A percentile compares a stretch with the other conserved stretches of the same genome.
phyloP scores from a whole-genome alignment of 2,797 vertebrate species.

The Moxostoma hubbsi region DNA sequence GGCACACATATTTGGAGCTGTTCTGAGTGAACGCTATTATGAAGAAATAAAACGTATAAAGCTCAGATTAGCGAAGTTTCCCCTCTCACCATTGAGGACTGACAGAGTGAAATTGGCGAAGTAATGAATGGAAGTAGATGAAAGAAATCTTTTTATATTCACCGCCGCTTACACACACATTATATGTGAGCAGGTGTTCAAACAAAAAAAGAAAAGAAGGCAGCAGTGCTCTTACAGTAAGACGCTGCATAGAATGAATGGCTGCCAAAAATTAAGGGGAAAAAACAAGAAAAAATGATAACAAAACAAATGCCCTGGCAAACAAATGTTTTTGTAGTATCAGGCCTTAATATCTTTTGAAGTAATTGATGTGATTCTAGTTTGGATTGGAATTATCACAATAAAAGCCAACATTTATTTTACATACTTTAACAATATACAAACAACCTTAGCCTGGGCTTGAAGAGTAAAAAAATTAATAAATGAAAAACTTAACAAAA shows the following conservation, averaged over 20 bases:
- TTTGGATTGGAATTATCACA: conserved; percentile 36
- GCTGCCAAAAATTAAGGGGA: conserved; percentile 59
- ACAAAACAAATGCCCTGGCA: conserved; percentile 64
- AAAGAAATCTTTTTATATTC: conserved; percentile 78
- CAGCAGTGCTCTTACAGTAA: conserved; percentile 68
- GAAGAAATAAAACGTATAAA: conserved; percentile 57
- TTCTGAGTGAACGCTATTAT: conserved; percentile 53
- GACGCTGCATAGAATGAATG: conserved; percentile 64
- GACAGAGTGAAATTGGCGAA: conserved; percentile 72
- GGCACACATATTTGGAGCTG: conserved; percentile 50
- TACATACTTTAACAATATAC: conserved; percentile 34
- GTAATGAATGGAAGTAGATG: conserved; percentile 78
- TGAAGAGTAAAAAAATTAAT: conserved; percentile 20
- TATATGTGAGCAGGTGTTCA: conserved; percentile 83
- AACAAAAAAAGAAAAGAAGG: conserved; percentile 71
- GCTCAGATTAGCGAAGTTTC: conserved; percentile 66
- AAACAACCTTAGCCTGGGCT: conserved; percentile 27
- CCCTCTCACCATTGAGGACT: conserved; percentile 63
- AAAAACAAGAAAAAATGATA: conserved; percentile 54
- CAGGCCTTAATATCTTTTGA: conserved; percentile 49
- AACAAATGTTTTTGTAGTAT: conserved; percentile 67
- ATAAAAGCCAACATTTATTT: conserved; percentile 44
- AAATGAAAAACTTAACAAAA: neutral
- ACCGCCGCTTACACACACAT: conserved; percentile 66
- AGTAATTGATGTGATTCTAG: conserved; percentile 38